phyloP scores from a whole-genome alignment of 1,140 invertebrate species.

The Leptestheria dahalacensis region DNA sequence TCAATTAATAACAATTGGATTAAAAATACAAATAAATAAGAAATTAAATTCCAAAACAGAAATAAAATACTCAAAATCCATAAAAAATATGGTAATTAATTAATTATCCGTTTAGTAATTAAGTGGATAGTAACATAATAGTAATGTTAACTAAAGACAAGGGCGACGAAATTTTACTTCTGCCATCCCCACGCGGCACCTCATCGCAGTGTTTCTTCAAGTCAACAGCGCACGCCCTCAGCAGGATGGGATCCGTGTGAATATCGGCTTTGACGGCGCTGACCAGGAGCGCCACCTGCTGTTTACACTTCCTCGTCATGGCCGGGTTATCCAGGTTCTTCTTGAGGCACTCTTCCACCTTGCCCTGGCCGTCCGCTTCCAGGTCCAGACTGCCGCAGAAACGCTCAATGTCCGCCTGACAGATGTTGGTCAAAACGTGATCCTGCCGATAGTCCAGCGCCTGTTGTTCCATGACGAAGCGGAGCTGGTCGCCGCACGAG shows the following conservation, averaged over 20 bases:
- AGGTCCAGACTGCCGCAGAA: neutral
- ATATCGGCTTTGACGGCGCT: constrained; percentile 38
- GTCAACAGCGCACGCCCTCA: constrained; percentile 35
- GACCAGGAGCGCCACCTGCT: constrained; percentile 57
- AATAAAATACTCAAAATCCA: constrained; percentile 18
- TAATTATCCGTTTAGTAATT: too few relatives aligned
- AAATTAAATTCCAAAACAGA: constrained; percentile 16
- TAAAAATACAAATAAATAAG: too few relatives aligned
- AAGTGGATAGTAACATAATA: too few relatives aligned
- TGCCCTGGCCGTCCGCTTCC: constrained; percentile 24
- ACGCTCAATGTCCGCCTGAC: constrained; percentile 31
- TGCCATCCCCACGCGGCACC: constrained; percentile 34
- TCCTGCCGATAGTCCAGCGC: constrained; percentile 74
- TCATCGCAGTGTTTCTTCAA: constrained; percentile 32
- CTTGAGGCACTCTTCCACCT: constrained; percentile 78
- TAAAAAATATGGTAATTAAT: neutral
- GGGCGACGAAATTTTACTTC: constrained; percentile 26
- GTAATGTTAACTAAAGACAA: too few relatives aligned
- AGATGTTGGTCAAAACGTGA: constrained; percentile 60
- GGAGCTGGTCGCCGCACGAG: constrained; percentile 67
- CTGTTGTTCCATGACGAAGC: constrained; percentile 63
- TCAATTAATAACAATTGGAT: too few relatives aligned
- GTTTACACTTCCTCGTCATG: constrained; percentile 52
- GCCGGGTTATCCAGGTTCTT: constrained; percentile 51
- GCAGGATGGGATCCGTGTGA: constrained; percentile 38